These are phyloP conservation scores for Lasioglossum marginatum DNA, from an alignment of 2,888 invertebrate species.

Conservation along the genomic window DNA sequence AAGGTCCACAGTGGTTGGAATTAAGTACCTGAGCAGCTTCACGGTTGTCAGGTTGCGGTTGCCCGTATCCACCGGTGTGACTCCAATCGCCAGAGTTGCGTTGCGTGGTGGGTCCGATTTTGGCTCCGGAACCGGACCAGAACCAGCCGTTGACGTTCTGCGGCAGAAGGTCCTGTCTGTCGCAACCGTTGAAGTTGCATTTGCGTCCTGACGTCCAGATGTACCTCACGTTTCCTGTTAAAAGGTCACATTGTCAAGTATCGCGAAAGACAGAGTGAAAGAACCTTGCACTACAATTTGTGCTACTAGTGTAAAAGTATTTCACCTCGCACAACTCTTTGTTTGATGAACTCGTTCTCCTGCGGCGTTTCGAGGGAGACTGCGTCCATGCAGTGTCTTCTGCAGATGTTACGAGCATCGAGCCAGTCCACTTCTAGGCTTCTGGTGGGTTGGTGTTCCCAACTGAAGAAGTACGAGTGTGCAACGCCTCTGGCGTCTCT, in stretches of 20 bases:
- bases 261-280: neutral
- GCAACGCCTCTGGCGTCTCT: conserved; percentile 94
- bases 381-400: conserved; percentile 97
- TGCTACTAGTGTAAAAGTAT: neutral
- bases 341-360: conserved; percentile 96
- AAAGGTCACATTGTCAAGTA: neutral
- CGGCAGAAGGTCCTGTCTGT: conserved; percentile 93
- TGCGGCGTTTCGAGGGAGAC: conserved; percentile 96
- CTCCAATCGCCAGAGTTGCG: conserved; percentile 97
- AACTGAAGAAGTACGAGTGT: conserved; percentile 97
- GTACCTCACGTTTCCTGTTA: conserved; percentile 86
- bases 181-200: conserved; percentile 96
- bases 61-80: conserved; percentile 94
- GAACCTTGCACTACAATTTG: too few species aligned
- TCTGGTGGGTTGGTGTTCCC: conserved; percentile 94
- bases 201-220: conserved; percentile 97
- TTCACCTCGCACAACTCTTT: conserved; percentile 88
- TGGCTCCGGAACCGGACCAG: conserved; percentile 97
- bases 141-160: conserved; percentile 95
- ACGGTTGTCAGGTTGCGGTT: conserved; percentile 95
- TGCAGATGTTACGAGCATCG: conserved; percentile 95
- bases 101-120: conserved; percentile 95
- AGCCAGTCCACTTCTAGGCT: conserved; percentile 95
- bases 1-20: neutral
- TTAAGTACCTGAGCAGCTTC: conserved; percentile 92